Evolutionary conservation across 1,140 invertebrate species (phyloP).

Genomic region (Samia ricini): DNA sequence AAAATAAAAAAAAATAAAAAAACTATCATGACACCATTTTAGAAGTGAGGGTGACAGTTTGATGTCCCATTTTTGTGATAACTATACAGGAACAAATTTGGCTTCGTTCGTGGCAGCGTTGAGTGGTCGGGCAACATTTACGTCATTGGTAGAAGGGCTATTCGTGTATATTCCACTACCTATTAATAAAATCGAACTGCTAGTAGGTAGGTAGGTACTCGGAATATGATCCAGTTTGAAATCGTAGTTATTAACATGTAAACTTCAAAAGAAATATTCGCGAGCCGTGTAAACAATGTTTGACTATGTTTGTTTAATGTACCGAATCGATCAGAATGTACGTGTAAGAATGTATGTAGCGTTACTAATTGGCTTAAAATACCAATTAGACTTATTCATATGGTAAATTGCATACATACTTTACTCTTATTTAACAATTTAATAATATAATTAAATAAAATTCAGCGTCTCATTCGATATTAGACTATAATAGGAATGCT

Average conservation of each 20-base stretch:
- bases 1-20: conserved; percentile 14
- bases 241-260: conserved; percentile 14
- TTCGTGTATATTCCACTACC: conserved; percentile 51
- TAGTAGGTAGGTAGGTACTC: conserved; percentile 2
- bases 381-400: background rate
- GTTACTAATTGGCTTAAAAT: conserved; percentile 6
- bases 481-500: too few species aligned
- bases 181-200: conserved; percentile 58
- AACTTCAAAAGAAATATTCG: conserved; percentile 13
- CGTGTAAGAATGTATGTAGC: background rate
- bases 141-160: conserved; percentile 62
- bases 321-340: background rate
- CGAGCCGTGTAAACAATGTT: conserved; percentile 7
- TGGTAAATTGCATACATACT: too few species aligned
- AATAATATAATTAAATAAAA: too few species aligned
- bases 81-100: conserved; percentile 43
- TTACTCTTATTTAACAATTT: too few species aligned
- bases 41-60: conserved; percentile 32
- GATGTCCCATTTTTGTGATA: conserved; percentile 50
- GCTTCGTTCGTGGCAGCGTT: conserved; percentile 27
- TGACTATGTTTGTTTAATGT: background rate
- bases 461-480: too few species aligned
- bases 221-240: conserved; percentile 19
- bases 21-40: conserved; percentile 38
- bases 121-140: conserved; percentile 38